Evolutionary conservation across 2,888 invertebrate genomes (phyloP).

Genomic region (Hirtodrosophila alboralis): DNA sequence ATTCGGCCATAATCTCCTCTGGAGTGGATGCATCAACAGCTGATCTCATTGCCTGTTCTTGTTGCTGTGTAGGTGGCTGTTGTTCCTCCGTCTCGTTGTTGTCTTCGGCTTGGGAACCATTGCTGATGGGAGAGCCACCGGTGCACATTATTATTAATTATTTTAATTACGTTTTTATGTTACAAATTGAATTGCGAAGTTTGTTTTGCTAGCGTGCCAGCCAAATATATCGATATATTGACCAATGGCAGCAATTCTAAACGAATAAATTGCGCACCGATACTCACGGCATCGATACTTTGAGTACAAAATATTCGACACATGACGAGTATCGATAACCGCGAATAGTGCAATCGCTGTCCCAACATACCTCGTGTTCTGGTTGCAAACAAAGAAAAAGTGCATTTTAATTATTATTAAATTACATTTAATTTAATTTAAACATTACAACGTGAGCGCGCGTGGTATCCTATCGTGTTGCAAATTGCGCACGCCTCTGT

Average conservation of each 20-base stretch:
- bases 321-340: constrained; percentile 35
- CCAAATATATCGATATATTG: constrained; percentile 17
- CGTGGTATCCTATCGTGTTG: constrained; percentile 35
- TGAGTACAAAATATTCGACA: constrained; percentile 14
- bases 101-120: constrained; percentile 57
- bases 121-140: constrained; percentile 68
- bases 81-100: constrained; percentile 39
- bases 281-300: constrained; percentile 6
- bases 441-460: constrained; percentile 29
- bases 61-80: constrained; percentile 19
- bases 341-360: constrained; percentile 50
- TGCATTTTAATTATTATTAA: constrained; percentile 76
- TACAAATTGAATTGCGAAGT: constrained; percentile 3
- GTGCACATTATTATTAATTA: constrained; percentile 54
- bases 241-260: background rate
- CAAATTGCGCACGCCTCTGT: constrained; percentile 48
- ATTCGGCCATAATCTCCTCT: constrained; percentile 75
- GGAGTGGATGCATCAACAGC: constrained; percentile 54
- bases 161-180: background rate
- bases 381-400: constrained; percentile 78
- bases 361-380: constrained; percentile 70
- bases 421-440: constrained; percentile 50
- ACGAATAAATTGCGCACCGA: constrained; percentile 9
- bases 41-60: constrained; percentile 21
- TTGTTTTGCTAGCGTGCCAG: constrained; percentile 32